phyloP scores from a whole-genome alignment of 2,797 vertebrate species.

The Anguilla anguilla region DNA sequence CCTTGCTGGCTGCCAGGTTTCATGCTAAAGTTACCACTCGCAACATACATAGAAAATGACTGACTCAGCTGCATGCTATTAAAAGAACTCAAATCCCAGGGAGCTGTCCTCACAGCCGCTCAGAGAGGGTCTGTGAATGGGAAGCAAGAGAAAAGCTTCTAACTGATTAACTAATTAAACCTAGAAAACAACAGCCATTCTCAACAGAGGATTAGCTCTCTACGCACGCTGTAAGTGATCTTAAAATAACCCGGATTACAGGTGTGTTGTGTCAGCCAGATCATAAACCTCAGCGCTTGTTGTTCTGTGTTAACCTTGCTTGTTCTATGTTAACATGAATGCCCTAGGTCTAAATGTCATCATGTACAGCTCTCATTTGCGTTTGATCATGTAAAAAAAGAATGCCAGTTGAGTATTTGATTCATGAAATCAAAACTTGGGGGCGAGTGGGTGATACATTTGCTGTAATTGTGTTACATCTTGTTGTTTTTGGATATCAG shows the following conservation, averaged over 20 bases:
- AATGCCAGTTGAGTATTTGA: too few species aligned
- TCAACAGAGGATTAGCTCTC: slow-evolving; percentile 64
- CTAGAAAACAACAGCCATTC: slow-evolving; percentile 60
- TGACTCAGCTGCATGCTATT: slow-evolving; percentile 72
- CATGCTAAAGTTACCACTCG: slow-evolving; percentile 59
- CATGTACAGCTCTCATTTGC: not conserved
- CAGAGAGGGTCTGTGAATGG: slow-evolving; percentile 59
- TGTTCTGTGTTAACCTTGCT: slow-evolving; percentile 14
- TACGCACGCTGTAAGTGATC: slow-evolving; percentile 69
- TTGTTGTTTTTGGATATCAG: slow-evolving; percentile 54
- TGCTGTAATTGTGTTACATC: slow-evolving; percentile 40
- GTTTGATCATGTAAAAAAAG: not conserved
- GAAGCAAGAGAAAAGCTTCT: slow-evolving; percentile 51
- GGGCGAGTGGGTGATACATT: slow-evolving; percentile 35
- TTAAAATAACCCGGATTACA: slow-evolving; percentile 71
- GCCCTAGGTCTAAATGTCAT: not conserved
- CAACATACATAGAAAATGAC: slow-evolving; percentile 63
- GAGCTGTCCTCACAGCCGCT: slow-evolving; percentile 43
- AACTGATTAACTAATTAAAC: slow-evolving; percentile 57
- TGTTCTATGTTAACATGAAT: not conserved
- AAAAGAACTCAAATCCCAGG: slow-evolving; percentile 61
- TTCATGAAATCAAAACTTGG: not conserved
- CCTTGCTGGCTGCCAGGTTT: slow-evolving; percentile 50
- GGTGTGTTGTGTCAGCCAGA: slow-evolving; percentile 40
- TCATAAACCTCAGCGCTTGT: not conserved